A percentile compares a stretch with the other conserved stretches of the same genome.
These are phyloP conservation scores for Escarpia spicata DNA, from an alignment of 2,888 invertebrate species.

Conservation along the genomic window DNA sequence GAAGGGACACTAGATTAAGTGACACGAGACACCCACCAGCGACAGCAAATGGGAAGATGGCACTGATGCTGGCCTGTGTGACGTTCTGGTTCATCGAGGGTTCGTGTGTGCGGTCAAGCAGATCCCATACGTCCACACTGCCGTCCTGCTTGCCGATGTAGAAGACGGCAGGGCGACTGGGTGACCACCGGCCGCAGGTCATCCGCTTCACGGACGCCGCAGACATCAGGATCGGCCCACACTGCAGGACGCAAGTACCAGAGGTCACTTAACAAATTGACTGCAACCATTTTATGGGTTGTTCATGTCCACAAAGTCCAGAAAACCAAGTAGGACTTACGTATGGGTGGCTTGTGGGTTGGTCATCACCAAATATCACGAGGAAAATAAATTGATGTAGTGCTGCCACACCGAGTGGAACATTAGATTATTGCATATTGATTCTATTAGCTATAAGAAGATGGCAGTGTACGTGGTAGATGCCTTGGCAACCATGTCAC, in stretches of 20 bases:
- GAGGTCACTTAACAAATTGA: neutral
- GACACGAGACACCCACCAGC: neutral
- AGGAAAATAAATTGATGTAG: too few species aligned
- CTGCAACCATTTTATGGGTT: neutral
- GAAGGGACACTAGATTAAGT: neutral
- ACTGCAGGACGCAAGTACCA: slow-evolving; percentile 44
- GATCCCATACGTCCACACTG: slow-evolving; percentile 83
- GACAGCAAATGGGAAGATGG: slow-evolving; percentile 39
- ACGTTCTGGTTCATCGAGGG: slow-evolving; percentile 76
- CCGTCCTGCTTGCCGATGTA: slow-evolving; percentile 80
- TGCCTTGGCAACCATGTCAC: too few species aligned
- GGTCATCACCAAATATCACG: too few species aligned
- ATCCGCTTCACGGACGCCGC: slow-evolving; percentile 52
- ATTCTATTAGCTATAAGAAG: too few species aligned
- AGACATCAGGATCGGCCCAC: slow-evolving; percentile 59
- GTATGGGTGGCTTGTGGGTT: too few species aligned
- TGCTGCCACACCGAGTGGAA: too few species aligned
- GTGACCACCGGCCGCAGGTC: slow-evolving; percentile 76
- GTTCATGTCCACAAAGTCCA: too few species aligned
- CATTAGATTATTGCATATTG: too few species aligned
- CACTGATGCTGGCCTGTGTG: slow-evolving; percentile 66
- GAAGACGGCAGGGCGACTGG: slow-evolving; percentile 77
- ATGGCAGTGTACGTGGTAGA: too few species aligned
- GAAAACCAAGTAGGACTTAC: too few species aligned
- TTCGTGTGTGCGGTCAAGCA: slow-evolving; percentile 76